Evolutionary conservation across 2,888 invertebrate genomes (phyloP), one percentile per base, ranked within the genome.

Genomic region (Aleiodes leptofemur): DNA sequence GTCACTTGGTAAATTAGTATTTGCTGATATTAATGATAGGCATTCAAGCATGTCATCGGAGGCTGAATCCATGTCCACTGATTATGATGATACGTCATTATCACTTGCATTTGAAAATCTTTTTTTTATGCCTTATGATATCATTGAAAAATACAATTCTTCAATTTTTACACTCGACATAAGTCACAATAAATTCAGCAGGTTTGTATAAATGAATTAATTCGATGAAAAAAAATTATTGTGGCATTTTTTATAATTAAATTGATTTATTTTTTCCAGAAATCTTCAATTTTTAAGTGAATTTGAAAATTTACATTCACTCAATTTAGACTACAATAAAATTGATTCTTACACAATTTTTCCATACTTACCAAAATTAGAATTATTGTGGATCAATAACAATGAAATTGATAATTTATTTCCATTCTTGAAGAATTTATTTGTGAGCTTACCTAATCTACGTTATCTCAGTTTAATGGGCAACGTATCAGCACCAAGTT

Each of bases 391-490:
- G 95, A 79, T 92, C 13, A 92, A 92, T 86, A 90, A 92, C 80
- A 93, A 93, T 82, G 86, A 90, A 76, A 91, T 93, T 75, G 87
- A 89, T 43, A 91, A 91, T 72, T 86, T 97, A 4, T 93, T 93
- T 88, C 94, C 94, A 13, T 96, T 95, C 92, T 91, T 95, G 71
- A 92, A 93, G 78, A 93, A 93, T 83, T 90, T 96, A 77, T 92
- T 93, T 80, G 91, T 92, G 59, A 93, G 95, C 1, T 94, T 95
- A 81, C 95, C 96, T 0, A 93, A 93, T 82, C 89, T 97, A 34
- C 92, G 92, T 83, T 94, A 94, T 86, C 90, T 97, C 0, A 95
- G 96, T 14, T 91, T 96, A 75, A 96, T 97, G 96, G 96, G 96
- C 23, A 97, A 97, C 89, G 93, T 93, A 0, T 96, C 95, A 0